Evolutionary conservation across 1,140 invertebrate genomes (phyloP).

Genomic region (Rhopalosiphum padi): DNA sequence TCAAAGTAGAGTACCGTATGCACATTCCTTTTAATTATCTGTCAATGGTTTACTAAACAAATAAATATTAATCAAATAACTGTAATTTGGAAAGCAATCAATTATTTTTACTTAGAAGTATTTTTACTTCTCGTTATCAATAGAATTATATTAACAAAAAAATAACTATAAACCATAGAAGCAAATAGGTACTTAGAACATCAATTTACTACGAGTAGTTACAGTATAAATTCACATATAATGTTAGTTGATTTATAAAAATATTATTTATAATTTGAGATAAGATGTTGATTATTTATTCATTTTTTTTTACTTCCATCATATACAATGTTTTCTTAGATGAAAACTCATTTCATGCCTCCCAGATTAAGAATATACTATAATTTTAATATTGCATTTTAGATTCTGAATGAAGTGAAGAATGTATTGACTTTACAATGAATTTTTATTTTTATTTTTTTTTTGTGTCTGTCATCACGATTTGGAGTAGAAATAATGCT

Average conservation of each 20-base stretch:
- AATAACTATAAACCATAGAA: conserved; percentile 35
- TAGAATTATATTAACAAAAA: not conserved
- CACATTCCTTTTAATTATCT: not conserved
- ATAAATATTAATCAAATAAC: not conserved
- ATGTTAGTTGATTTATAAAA: not conserved
- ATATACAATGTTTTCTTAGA: too few relatives aligned
- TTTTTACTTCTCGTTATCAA: not conserved
- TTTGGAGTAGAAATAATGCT: too few relatives aligned
- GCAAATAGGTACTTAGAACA: not conserved
- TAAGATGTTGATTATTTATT: too few relatives aligned
- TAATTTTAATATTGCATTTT: too few relatives aligned
- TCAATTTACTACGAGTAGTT: not conserved
- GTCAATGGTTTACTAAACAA: not conserved
- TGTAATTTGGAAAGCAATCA: not conserved
- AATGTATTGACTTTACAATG: too few relatives aligned
- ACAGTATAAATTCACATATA: not conserved
- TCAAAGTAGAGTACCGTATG: not conserved
- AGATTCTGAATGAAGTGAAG: too few relatives aligned
- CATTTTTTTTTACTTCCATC: too few relatives aligned
- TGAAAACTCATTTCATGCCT: too few relatives aligned
- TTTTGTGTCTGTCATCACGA: too few relatives aligned
- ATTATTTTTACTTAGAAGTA: not conserved
- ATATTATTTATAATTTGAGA: too few relatives aligned
- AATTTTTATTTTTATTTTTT: too few relatives aligned
- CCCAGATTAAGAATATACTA: too few relatives aligned